Percentiles rank a stretch among this genome's conserved stretches.
Evolutionary conservation across 1,140 invertebrate genomes (phyloP).

Genomic region (Nymphalis io): DNA sequence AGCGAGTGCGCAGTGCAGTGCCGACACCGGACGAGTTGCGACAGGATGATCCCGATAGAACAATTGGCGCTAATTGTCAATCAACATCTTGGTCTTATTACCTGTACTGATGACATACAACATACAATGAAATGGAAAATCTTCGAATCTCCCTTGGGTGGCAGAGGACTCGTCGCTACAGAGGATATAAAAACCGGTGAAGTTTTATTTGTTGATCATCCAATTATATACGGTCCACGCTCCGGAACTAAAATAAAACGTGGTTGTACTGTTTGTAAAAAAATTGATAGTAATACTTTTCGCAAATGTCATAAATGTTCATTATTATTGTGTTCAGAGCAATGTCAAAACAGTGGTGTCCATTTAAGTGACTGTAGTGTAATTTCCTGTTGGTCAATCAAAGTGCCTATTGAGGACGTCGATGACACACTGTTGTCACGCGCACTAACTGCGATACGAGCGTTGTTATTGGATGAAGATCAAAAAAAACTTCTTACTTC

Average conservation of each 20-base stretch:
- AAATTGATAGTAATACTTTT: slow-evolving; percentile 68
- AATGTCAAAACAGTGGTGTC: slow-evolving; percentile 79
- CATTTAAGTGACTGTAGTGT: slow-evolving; percentile 83
- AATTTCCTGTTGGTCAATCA: slow-evolving; percentile 80
- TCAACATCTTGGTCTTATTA: slow-evolving; percentile 63
- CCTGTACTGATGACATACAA: slow-evolving; percentile 43
- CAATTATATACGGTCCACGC: slow-evolving; percentile 84
- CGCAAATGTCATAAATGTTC: slow-evolving; percentile 82
- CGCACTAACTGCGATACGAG: slow-evolving; percentile 83
- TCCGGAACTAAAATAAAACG: slow-evolving; percentile 68
- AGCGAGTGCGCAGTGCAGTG: slow-evolving; percentile 69
- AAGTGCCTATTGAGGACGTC: slow-evolving; percentile 74
- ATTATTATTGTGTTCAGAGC: slow-evolving; percentile 81
- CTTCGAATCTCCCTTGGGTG: slow-evolving; percentile 80
- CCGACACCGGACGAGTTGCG: slow-evolving; percentile 60
- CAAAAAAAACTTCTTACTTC: slow-evolving; percentile 80
- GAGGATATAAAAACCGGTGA: slow-evolving; percentile 84
- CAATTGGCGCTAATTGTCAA: slow-evolving; percentile 73
- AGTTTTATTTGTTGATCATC: slow-evolving; percentile 85
- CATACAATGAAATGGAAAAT: slow-evolving; percentile 74
- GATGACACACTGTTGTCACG: slow-evolving; percentile 77
- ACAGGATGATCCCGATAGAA: slow-evolving; percentile 76
- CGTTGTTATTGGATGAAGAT: slow-evolving; percentile 79
- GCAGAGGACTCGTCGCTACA: slow-evolving; percentile 85
- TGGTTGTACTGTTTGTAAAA: slow-evolving; percentile 82